Conservation (phyloP, 1,140 invertebrate genomes). For the Mizuhopecten yessoensis region DNA sequence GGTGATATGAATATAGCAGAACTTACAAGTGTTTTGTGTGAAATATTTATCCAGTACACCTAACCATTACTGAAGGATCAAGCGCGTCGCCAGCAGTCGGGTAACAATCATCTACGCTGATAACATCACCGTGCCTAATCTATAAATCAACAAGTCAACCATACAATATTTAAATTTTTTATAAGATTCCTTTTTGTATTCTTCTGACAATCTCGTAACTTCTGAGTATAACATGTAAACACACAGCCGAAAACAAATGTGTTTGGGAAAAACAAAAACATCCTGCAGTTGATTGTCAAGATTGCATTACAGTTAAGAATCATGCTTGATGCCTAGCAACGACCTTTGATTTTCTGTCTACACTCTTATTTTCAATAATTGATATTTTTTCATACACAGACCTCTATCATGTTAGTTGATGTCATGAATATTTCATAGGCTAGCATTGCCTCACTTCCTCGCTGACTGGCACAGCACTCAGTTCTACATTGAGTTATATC, state of each 20-base stretch:
- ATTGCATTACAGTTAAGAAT: not conserved
- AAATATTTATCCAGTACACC: not conserved
- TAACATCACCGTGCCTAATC: not conserved
- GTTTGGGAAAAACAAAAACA: not conserved
- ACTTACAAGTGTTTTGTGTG: not conserved
- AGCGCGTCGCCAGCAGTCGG: constrained; percentile 1
- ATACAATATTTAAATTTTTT: not conserved
- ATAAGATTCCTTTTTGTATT: not conserved
- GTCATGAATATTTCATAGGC: constrained; percentile 38
- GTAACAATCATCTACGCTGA: not conserved
- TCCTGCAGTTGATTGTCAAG: not conserved
- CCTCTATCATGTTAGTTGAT: constrained; percentile 9
- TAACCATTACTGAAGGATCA: not conserved
- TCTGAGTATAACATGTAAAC: not conserved
- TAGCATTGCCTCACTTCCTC: not conserved
- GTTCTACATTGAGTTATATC: too few relatives aligned
- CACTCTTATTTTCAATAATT: constrained; percentile 36
- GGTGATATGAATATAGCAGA: not conserved
- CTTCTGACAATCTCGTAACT: not conserved
- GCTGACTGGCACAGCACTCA: not conserved
- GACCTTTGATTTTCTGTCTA: constrained; percentile 30
- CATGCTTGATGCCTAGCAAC: not conserved
- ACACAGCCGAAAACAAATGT: not conserved
- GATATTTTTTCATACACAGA: constrained; percentile 19
- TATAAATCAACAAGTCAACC: not conserved